Evolutionary conservation across 2,888 invertebrate genomes (phyloP).

Genomic region (Andricus curvator): DNA sequence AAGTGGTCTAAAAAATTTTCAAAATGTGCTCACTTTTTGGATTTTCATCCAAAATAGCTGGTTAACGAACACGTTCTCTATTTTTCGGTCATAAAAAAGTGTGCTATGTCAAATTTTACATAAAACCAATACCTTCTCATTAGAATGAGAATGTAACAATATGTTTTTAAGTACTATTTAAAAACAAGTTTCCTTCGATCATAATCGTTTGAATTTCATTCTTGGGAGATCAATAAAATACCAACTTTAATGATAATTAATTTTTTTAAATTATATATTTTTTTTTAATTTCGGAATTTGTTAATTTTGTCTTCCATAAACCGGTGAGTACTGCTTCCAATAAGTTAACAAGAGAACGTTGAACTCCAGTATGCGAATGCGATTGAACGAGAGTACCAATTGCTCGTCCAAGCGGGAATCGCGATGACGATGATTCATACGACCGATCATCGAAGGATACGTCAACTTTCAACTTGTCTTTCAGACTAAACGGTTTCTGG

Average conservation of each 20-base stretch:
- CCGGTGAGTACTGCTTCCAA: constrained; percentile 45
- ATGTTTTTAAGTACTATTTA: too few relatives aligned
- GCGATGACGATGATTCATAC: constrained; percentile 40
- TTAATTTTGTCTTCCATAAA: constrained; percentile 7
- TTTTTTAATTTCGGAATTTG: background rate
- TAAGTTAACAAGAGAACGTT: constrained; percentile 54
- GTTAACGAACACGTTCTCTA: too few relatives aligned
- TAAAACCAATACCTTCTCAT: too few relatives aligned
- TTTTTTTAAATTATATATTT: background rate
- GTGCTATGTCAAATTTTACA: too few relatives aligned
- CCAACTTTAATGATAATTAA: background rate
- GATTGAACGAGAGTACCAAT: constrained; percentile 37
- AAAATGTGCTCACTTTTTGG: too few relatives aligned
- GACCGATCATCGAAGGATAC: constrained; percentile 29
- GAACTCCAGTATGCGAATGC: constrained; percentile 47
- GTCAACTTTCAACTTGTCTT: background rate
- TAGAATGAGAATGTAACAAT: too few relatives aligned
- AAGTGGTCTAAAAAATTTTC: too few relatives aligned
- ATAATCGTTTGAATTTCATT: background rate
- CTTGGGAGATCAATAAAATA: background rate
- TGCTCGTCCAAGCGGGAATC: constrained; percentile 29
- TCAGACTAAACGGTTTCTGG: background rate
- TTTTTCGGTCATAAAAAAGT: too few relatives aligned
- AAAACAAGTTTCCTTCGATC: background rate
- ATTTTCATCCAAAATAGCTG: too few relatives aligned